Base-by-base conservation (phyloP, 2,113 vertebrate genomes). In the Perca flavescens region DNA sequence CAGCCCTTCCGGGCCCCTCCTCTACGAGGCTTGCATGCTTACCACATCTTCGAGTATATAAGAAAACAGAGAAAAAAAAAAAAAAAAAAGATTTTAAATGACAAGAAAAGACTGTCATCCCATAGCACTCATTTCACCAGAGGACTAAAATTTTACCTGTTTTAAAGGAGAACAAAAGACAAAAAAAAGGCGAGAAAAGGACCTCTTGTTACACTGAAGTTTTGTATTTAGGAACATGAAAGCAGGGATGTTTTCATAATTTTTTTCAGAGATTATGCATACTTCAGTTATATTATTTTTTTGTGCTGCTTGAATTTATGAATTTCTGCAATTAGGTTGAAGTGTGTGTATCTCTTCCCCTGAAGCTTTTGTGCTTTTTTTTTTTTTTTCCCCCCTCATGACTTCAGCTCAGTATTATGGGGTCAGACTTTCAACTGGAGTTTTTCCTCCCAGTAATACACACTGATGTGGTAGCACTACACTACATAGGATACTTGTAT, bases 211-310 rank as follows among this genome's bases (percentile, higher is more conserved):
- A 97, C 98, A 97, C 97, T 97, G 97, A 97, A 96, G 97, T 99
- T 99, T 99, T 99, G 97, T 99, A 99, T 99, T 97, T 98, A 97
- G 97, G 96, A 96, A 98, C 96, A 96, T 96, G 97, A 96, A 98
- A 98, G 97, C 98, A 97, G 97, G 97, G 97, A 97, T 98, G 97
- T 98, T 98, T 98, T 98, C 96, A 97, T 97, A 96, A 79, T 86
- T 92, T 77, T 82, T 90, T 95, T 95, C 96, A 96, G 96, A 98
- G 96, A 96, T 98, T 97, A 96, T 97, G 97, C 97, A 96, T 98
- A 97, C 96, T 97, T 96, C 96, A 97, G 97, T 95, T 95, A 96
- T 97, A 96, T 96, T 97, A 9, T 40, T 97, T 80, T 71, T 96
- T 97, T 97, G 96, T 97, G 97, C 97, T 97, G 97, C 97, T 98